phyloP scores from a whole-genome alignment of 2,888 invertebrate genomes.

The Shargacucullia verbasci region DNA sequence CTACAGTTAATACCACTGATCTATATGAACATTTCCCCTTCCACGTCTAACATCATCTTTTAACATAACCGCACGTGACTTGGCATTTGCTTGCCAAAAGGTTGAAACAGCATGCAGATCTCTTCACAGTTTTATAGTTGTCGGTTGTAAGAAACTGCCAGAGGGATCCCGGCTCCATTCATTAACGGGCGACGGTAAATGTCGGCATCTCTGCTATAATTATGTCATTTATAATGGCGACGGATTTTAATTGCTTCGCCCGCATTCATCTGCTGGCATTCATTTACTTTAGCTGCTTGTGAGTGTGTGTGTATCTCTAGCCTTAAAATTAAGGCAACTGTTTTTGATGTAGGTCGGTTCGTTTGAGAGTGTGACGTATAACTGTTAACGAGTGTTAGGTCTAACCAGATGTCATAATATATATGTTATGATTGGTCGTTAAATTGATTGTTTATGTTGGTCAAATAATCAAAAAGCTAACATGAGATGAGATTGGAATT shows the following conservation, averaged over 20 bases:
- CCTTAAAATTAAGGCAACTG: conserved; percentile 34
- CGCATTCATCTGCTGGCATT: conserved; percentile 40
- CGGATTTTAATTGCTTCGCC: conserved; percentile 64
- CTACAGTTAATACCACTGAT: too few relatives aligned
- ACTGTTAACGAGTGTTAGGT: not conserved
- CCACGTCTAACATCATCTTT: too few relatives aligned
- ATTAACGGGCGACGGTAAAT: conserved; percentile 49
- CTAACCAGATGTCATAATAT: too few relatives aligned
- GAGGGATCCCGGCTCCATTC: conserved; percentile 38
- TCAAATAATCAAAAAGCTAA: too few relatives aligned
- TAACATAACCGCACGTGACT: conserved; percentile 1
- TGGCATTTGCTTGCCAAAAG: conserved; percentile 1
- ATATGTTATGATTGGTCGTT: too few relatives aligned
- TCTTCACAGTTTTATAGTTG: conserved; percentile 13
- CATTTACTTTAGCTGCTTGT: conserved; percentile 25
- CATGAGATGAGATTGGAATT: too few relatives aligned
- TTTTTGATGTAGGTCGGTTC: conserved; percentile 27
- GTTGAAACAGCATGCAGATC: not conserved
- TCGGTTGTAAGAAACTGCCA: conserved; percentile 18
- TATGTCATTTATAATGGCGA: conserved; percentile 66
- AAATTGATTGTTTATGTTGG: too few relatives aligned
- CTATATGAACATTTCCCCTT: too few relatives aligned
- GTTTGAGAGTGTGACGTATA: conserved; percentile 4
- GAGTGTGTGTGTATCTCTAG: conserved; percentile 7
- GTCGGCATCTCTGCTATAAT: conserved; percentile 59